These are phyloP conservation scores for Vireo altiloquus DNA, from an alignment of 2,113 vertebrate species.

Conservation along the genomic window DNA sequence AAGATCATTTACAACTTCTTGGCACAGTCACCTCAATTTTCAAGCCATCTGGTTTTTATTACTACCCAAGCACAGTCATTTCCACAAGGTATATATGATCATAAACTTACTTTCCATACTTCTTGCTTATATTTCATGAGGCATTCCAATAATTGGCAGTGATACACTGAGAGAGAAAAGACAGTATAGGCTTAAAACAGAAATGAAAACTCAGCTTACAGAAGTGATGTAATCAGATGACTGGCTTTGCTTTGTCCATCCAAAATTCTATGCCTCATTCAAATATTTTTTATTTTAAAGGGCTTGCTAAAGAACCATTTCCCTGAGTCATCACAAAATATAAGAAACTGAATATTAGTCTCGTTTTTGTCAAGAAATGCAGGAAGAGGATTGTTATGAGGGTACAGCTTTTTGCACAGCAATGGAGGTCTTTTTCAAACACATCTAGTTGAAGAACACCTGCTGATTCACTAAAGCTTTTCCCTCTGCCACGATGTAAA, in stretches of 20 bases:
- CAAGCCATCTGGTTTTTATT: conserved; percentile 17
- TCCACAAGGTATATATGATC: neutral
- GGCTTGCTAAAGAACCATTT: neutral
- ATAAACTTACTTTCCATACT: conserved; percentile 97
- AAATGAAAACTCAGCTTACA: conserved; percentile 15
- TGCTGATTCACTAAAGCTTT: neutral
- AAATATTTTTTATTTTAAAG: neutral
- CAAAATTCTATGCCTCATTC: neutral
- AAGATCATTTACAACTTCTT: neutral
- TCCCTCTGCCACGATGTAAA: neutral
- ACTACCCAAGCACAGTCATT: conserved; percentile 13
- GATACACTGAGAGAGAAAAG: conserved; percentile 87
- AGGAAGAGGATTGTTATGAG: neutral
- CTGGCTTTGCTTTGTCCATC: neutral
- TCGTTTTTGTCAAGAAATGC: neutral
- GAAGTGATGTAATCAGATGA: neutral
- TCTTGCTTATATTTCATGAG: conserved; percentile 99
- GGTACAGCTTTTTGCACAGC: neutral
- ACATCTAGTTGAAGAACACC: neutral
- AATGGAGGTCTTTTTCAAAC: neutral
- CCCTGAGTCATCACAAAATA: neutral
- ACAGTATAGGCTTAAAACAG: neutral
- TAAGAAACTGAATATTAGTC: neutral
- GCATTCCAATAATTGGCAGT: conserved; percentile 98
- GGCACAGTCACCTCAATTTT: neutral